Conservation (phyloP, 1,140 invertebrate species). For the Listronotus bonariensis region DNA sequence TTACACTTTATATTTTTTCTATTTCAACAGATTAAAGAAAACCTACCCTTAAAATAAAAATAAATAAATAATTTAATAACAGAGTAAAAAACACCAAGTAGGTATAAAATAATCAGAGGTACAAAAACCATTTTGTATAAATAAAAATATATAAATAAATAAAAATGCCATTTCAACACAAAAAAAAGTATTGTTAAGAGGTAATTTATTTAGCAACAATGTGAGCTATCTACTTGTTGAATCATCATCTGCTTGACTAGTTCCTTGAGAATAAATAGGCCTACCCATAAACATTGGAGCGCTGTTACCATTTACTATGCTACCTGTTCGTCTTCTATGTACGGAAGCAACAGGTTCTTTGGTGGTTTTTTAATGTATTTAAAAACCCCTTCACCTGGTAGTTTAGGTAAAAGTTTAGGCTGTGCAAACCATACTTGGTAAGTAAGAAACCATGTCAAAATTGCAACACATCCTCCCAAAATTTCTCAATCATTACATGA, state of each 20-base stretch:
- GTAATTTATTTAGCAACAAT: no score
- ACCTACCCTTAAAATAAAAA: no score
- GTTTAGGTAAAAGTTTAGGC: constrained; percentile 64
- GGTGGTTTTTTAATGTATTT: constrained; percentile 70
- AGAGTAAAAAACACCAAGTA: no score
- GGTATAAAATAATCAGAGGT: no score
- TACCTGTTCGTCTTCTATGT: constrained; percentile 44
- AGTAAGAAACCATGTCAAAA: constrained; percentile 89
- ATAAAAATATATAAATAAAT: no score
- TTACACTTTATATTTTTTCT: no score
- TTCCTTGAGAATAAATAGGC: constrained; percentile 63
- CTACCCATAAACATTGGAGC: constrained; percentile 77
- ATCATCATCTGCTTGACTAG: constrained; percentile 21
- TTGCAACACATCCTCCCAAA: constrained; percentile 85
- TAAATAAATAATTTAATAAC: no score
- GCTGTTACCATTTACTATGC: constrained; percentile 58
- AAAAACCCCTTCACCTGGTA: constrained; percentile 79
- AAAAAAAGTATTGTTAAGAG: no score
- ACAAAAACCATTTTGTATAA: no score
- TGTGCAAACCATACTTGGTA: constrained; percentile 82
- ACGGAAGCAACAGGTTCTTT: constrained; percentile 11
- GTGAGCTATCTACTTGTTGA: constrained; percentile 8
- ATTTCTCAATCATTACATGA: constrained; percentile 94
- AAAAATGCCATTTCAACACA: no score
- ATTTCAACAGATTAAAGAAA: no score